Conservation (phyloP, 2,888 invertebrate species). For the Encarsia formosa region DNA sequence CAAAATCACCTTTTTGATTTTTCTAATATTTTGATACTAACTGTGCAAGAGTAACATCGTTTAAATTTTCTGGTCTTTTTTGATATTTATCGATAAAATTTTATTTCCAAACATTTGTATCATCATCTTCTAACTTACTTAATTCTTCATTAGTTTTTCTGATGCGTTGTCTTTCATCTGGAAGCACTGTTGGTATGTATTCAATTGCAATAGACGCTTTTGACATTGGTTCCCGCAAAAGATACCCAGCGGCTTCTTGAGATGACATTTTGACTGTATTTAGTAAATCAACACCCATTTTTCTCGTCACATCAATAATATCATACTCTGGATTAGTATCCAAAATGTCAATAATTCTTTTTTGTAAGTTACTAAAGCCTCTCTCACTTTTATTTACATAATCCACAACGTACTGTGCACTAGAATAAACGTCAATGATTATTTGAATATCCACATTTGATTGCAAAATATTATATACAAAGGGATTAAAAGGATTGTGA, state of each 20-base stretch:
- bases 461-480: constrained; percentile 22
- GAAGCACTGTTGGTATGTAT: constrained; percentile 36
- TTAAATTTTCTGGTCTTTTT: too few species aligned
- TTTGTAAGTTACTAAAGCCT: constrained; percentile 33
- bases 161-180: constrained; percentile 42
- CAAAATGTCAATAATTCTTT: constrained; percentile 26
- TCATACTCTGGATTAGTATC: constrained; percentile 43
- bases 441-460: constrained; percentile 31
- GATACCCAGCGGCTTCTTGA: constrained; percentile 52
- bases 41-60: constrained; percentile 44
- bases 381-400: constrained; percentile 34
- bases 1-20: constrained; percentile 10
- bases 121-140: constrained; percentile 28
- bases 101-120: too few species aligned
- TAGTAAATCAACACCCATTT: constrained; percentile 38
- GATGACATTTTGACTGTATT: constrained; percentile 42
- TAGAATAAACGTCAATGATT: constrained; percentile 29
- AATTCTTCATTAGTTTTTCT: constrained; percentile 34
- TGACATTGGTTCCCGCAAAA: constrained; percentile 49
- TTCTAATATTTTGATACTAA: constrained; percentile 36
- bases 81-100: too few species aligned
- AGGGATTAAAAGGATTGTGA: constrained; percentile 32
- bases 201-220: constrained; percentile 36
- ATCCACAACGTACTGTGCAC: constrained; percentile 32
- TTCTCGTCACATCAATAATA: constrained; percentile 35